phyloP scores from a whole-genome alignment of 1,140 invertebrate genomes.

The Drosophila bifasciata region DNA sequence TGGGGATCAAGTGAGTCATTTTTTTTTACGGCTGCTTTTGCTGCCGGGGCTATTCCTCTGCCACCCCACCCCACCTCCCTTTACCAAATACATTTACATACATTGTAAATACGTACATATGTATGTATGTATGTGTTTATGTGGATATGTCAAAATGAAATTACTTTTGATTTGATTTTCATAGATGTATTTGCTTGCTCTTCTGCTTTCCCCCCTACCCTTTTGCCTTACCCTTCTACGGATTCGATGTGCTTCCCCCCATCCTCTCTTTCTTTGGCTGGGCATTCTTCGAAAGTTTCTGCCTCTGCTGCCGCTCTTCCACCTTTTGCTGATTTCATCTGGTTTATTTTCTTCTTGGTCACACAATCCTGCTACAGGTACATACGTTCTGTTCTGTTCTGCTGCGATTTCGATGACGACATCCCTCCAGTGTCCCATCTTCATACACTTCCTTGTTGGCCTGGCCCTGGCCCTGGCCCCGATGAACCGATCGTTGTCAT shows the following conservation, averaged over 20 bases:
- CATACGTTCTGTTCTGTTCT: too few relatives aligned
- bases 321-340: too few relatives aligned
- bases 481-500: too few relatives aligned
- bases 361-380: too few relatives aligned
- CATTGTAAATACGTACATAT: neutral
- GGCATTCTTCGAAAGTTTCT: too few relatives aligned
- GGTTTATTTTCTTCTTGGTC: too few relatives aligned
- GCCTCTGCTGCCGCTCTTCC: constrained; percentile 5
- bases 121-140: neutral
- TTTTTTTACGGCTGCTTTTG: constrained; percentile 36
- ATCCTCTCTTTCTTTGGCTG: neutral
- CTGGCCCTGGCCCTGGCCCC: neutral
- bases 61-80: constrained; percentile 2
- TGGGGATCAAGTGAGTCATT: constrained; percentile 79
- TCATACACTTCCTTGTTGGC: neutral
- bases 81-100: too few relatives aligned
- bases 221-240: constrained; percentile 13
- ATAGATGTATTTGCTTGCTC: constrained; percentile 60
- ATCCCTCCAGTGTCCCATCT: too few relatives aligned
- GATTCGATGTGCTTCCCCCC: constrained; percentile 14
- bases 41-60: constrained; percentile 1
- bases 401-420: too few relatives aligned
- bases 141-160: constrained; percentile 21
- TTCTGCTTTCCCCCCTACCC: constrained; percentile 29
- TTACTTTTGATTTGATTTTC: constrained; percentile 71